Percentiles rank a stretch among this genome's conserved stretches.
These are phyloP conservation scores for Pogonomyrmex barbatus DNA, from an alignment of 1,140 invertebrate genomes.

Conservation along the genomic window DNA sequence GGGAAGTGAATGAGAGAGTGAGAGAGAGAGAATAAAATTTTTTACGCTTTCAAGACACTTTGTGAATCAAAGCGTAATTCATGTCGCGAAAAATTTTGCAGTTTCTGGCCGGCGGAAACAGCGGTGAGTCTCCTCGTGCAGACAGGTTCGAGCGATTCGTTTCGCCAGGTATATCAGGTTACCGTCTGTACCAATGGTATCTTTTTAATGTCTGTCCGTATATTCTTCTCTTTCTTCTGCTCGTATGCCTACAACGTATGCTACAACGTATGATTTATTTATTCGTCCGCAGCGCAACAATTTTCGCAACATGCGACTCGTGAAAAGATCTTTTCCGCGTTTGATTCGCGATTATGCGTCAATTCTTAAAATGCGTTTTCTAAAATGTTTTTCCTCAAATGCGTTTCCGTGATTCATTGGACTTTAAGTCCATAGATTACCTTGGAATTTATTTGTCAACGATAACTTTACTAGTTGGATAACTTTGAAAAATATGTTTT, in stretches of 20 bases:
- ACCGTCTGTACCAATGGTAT: constrained; percentile 49
- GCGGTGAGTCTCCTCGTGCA: constrained; percentile 5
- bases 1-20: too few species aligned
- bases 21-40: background rate
- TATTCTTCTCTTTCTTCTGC: background rate
- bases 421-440: background rate
- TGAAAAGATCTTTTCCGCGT: background rate
- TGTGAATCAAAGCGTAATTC: background rate
- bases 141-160: constrained; percentile 59
- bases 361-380: too few species aligned
- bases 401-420: background rate
- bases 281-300: background rate
- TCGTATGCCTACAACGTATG: background rate
- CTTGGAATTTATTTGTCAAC: background rate
- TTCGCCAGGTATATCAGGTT: constrained; percentile 53
- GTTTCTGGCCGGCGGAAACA: constrained; percentile 34
- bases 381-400: background rate
- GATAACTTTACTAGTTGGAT: background rate
- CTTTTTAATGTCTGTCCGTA: constrained; percentile 36
- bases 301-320: background rate
- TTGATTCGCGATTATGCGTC: background rate
- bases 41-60: background rate
- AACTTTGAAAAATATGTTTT: too few species aligned
- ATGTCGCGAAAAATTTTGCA: constrained; percentile 5
- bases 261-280: constrained; percentile 4